Evolutionary conservation across 1,140 invertebrate genomes (phyloP).

Genomic region (Bombus cullumanus): DNA sequence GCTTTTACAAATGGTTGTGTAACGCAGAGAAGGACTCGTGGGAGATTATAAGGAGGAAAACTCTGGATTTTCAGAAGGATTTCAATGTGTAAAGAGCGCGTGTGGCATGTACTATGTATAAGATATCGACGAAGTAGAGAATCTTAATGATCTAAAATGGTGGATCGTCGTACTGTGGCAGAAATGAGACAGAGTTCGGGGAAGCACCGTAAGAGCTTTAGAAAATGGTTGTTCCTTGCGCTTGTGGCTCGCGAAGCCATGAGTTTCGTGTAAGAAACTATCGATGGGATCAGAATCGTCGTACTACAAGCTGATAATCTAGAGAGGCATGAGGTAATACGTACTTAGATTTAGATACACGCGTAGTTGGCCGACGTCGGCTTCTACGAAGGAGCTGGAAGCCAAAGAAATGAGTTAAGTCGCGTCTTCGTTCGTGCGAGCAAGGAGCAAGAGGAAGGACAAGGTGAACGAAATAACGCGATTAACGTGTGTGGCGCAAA

Average conservation of each 20-base stretch:
- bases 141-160: not conserved
- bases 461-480: slow-evolving; percentile 1
- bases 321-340: slow-evolving; percentile 18
- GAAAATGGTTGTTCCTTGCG: slow-evolving; percentile 60
- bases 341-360: slow-evolving; percentile 51
- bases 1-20: not conserved
- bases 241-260: slow-evolving; percentile 10
- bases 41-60: not conserved
- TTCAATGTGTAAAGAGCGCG: not conserved
- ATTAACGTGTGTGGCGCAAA: too few relatives aligned
- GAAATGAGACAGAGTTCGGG: not conserved
- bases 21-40: too few relatives aligned
- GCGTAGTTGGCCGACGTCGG: not conserved
- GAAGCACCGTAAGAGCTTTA: slow-evolving; percentile 39
- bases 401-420: slow-evolving; percentile 57
- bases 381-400: slow-evolving; percentile 49
- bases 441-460: not conserved
- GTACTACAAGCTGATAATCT: slow-evolving; percentile 56
- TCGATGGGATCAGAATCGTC: slow-evolving; percentile 61
- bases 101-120: not conserved
- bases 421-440: slow-evolving; percentile 24
- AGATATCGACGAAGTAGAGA: not conserved
- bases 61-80: not conserved
- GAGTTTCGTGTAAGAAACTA: slow-evolving; percentile 50
- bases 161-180: not conserved